These are phyloP conservation scores for Calidris pygmaea DNA, from an alignment of 2,113 vertebrate species.

Conservation along the genomic window DNA sequence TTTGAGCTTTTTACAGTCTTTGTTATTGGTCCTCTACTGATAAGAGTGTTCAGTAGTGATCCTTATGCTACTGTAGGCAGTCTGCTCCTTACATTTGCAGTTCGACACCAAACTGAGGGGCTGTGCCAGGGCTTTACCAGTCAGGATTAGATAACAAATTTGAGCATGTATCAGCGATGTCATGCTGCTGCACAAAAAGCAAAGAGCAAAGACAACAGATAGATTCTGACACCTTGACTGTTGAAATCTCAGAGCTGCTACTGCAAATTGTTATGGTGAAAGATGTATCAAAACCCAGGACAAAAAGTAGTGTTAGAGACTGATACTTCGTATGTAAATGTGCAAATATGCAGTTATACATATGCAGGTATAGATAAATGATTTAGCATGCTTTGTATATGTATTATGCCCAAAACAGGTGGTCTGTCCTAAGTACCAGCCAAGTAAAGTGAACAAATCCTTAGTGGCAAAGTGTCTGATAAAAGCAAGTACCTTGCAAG, in stretches of 20 bases:
- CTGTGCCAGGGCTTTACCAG: neutral
- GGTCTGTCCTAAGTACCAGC: no score
- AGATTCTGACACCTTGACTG: neutral
- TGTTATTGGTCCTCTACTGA: neutral
- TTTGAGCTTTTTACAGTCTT: neutral
- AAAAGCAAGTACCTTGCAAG: neutral
- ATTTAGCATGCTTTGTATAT: neutral
- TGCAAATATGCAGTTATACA: neutral
- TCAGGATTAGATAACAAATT: neutral
- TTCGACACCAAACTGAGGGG: neutral
- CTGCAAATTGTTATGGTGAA: neutral
- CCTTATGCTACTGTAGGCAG: neutral
- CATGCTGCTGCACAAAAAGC: neutral
- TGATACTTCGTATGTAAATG: neutral
- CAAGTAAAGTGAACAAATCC: neutral
- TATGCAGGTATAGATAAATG: neutral
- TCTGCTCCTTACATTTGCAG: neutral
- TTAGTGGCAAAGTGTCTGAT: neutral
- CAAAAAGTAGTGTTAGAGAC: neutral
- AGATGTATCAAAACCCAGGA: neutral
- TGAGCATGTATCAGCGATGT: neutral
- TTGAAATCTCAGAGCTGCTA: neutral
- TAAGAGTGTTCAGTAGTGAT: neutral
- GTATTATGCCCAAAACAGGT: neutral
- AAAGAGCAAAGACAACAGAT: neutral